Evolutionary conservation across 2,113 vertebrate genomes (phyloP), one percentile per base, ranked within the genome.

Genomic region (Cairina moschata): DNA sequence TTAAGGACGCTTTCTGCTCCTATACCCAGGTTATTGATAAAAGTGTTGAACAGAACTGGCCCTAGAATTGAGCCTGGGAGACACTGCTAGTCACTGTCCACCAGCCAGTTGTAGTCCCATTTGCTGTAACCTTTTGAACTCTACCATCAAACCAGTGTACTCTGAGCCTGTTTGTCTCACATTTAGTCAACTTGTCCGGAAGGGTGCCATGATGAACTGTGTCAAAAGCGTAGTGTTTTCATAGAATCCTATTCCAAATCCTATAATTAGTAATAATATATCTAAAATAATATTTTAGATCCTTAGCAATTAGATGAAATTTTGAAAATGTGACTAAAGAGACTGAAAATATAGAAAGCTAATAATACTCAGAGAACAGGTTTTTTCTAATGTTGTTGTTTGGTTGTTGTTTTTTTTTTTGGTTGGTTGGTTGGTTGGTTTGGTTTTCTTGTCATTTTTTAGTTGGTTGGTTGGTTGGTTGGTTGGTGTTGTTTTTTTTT

Each of bases 281-380:
- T 18, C 3, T 6, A 62, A 84, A 16, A 67, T 40, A 44, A 9
- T 50, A 13, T 36, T 8, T 75, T 55, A 71, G 71, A 67, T 67
- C 8, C 5, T 46, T 56, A 60, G 11, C 12, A 22, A 56, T 75
- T 58, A 84, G 6, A 2, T 38, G 21, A 84, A 87, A 63, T 5
- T 40, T 67, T 94, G 32, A 75, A 77, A 78, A 21, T 46, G 4
- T 36, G 3, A 40, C 5, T 54, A 6, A 44, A 59, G 1, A n/a
- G 21, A 14, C 42, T 82, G 48, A 75, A 87, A 71, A 65, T 55
- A 44, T 2, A n/a, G n/a, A 81, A 71, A 4, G 8, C 3, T 88
- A 40, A 56, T 31, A 55, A 12, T 3, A 28, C 8, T 21, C 5
- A 55, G 72, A 52, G 6, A 11, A 18, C 7, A 54, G 0, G 0